Evolutionary conservation across 37 sponge, comb jelly and placozoan genomes (phyloP), one percentile per base, ranked within the genome.

Genomic region (Beroe forskalii): DNA sequence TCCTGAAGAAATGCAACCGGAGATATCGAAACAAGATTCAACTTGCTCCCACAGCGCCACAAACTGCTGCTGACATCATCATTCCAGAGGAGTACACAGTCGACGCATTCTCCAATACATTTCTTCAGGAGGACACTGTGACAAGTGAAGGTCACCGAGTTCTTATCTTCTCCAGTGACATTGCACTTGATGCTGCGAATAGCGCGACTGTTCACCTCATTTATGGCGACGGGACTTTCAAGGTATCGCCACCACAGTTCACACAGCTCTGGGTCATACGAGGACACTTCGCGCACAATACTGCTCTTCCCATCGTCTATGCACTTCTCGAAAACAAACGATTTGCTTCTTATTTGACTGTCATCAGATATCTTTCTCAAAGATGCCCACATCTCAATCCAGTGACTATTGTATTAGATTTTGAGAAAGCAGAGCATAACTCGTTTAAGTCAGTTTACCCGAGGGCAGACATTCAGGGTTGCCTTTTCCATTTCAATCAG

Each of bases 171-270:
- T 64, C 4, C 31, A 64, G 20, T 4, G 66, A 64, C 66, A 8
- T 27, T 64, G 66, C 17, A 4, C 31, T 64, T 22, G 31, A 27
- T 64, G 66, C 66, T 30, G 66, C 17, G 24, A 64, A 64, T 20
- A 3, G 17, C 4, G 3, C 66, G 4, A n/a, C 66, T 30, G 30
- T 64, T 4, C 20, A 22, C 30, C 4, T 23, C 66, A 27, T 27
- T 6, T 64, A 22, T 64, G 66, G 20, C 30, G 66, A 64, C 31
- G 66, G 66, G 30, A 64, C 66, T 6, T 64, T 64, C 66, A 64
- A 64, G 17, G 4, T 23, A 8, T 30, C 30, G 4, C 66, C 66
- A n/a, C 30, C 66, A 22, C 24, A n/a, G 4, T 64, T 64, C 66
- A 64, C 66, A 28, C 66, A 64, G 25, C 4, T 30, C 4, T 55